Conservation (phyloP, 2,113 vertebrate species). For the Entosphenus tridentatus region DNA sequence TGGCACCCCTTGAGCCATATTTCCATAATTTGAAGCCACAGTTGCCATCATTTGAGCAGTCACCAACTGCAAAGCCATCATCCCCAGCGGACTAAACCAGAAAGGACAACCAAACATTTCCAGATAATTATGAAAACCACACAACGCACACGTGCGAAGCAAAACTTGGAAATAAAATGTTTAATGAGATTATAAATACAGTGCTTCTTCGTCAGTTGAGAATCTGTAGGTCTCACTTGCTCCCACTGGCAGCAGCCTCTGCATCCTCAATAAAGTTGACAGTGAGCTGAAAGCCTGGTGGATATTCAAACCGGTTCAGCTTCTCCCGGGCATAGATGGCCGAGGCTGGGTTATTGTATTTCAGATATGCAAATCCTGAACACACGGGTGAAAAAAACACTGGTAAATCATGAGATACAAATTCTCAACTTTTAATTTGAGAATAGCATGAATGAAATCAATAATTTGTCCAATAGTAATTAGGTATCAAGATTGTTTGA, state of each 20-base stretch:
- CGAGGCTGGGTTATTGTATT: conserved; percentile 69
- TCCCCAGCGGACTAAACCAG: conserved; percentile 39
- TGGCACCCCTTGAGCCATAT: conserved; percentile 19
- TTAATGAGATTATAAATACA: too few species aligned
- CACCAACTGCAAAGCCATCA: conserved; percentile 84
- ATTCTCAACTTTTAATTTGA: background rate
- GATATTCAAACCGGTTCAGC: conserved; percentile 75
- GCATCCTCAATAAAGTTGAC: conserved; percentile 60
- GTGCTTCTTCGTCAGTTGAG: too few species aligned
- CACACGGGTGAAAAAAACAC: conserved; percentile 7
- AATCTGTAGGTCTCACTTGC: conserved; percentile 31
- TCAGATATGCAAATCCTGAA: conserved; percentile 56
- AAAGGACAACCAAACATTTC: conserved; percentile 2
- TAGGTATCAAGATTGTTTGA: background rate
- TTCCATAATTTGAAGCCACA: conserved; percentile 24
- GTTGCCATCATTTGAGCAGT: conserved; percentile 59
- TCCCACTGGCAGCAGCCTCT: conserved; percentile 26
- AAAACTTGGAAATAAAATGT: too few species aligned
- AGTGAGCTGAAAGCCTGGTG: conserved; percentile 60
- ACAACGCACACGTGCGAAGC: background rate
- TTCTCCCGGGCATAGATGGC: conserved; percentile 82
- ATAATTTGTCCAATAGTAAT: background rate
- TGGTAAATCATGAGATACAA: background rate
- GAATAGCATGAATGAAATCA: conserved; percentile 2
- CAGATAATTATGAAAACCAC: background rate